phyloP scores from a whole-genome alignment of 2,797 vertebrate genomes.

The Syndactyla subalaris region DNA sequence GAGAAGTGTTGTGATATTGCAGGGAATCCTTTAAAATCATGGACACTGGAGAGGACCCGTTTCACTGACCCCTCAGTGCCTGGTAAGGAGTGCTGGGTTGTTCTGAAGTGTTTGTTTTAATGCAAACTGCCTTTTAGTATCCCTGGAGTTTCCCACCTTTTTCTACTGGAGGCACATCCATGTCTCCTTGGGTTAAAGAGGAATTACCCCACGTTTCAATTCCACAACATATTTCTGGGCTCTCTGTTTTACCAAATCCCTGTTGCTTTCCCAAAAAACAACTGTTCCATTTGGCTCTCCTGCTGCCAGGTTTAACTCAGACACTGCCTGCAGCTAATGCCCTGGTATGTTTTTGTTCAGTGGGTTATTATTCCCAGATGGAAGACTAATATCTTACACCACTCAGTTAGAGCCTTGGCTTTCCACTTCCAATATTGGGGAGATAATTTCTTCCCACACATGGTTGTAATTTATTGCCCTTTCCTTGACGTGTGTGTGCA shows the following conservation, averaged over 20 bases:
- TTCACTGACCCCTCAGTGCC: background rate
- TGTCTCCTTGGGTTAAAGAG: background rate
- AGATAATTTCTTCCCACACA: constrained; percentile 71
- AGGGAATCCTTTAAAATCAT: background rate
- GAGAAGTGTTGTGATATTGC: background rate
- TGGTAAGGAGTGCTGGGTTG: background rate
- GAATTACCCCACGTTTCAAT: background rate
- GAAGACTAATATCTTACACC: constrained; percentile 43
- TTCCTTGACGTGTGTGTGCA: constrained; percentile 69
- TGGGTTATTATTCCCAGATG: constrained; percentile 74
- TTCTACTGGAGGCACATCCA: fast-evolving
- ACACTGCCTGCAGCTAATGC: constrained; percentile 47
- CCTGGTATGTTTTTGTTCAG: constrained; percentile 51
- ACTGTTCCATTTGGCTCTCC: constrained; percentile 7
- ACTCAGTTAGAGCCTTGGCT: background rate
- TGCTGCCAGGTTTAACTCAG: constrained; percentile 35
- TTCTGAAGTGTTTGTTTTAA: background rate
- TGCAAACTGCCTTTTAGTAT: background rate
- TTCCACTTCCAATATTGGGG: constrained; percentile 33
- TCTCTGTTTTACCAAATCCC: constrained; percentile 3
- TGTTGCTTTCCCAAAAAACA: constrained; percentile 12
- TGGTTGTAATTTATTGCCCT: constrained; percentile 76
- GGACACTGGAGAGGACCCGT: background rate
- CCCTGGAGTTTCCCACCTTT: background rate
- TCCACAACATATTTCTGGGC: background rate